phyloP scores from a whole-genome alignment of 1,140 invertebrate species.

The Lepidotrigona ventralis region DNA sequence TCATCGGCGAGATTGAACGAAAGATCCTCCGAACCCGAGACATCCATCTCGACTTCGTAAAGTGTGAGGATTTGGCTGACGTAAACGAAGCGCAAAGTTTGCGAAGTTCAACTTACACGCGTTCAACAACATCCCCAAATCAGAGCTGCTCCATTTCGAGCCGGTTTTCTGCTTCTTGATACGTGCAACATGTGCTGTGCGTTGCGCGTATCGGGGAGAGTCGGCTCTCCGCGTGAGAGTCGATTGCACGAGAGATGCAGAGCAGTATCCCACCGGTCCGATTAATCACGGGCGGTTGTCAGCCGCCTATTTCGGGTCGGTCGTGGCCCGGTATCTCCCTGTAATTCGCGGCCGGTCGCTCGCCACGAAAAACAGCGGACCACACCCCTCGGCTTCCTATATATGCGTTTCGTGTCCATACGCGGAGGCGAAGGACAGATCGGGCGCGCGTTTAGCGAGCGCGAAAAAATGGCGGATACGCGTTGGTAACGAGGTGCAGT shows the following conservation, averaged over 20 bases:
- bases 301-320: constrained; percentile 6
- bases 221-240: not conserved
- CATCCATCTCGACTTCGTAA: too few species aligned
- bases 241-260: not conserved
- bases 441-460: constrained; percentile 26
- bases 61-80: too few species aligned
- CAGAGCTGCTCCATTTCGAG: not conserved
- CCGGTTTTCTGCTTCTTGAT: not conserved
- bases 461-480: constrained; percentile 54
- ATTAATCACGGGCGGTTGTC: constrained; percentile 24
- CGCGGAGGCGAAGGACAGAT: constrained; percentile 6
- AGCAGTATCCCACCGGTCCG: not conserved
- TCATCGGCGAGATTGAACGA: too few species aligned
- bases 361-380: not conserved
- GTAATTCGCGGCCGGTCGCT: constrained; percentile 14
- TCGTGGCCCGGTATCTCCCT: constrained; percentile 4
- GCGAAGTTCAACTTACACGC: not conserved
- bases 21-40: too few species aligned
- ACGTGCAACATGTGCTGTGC: not conserved
- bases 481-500: constrained; percentile 58
- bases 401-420: not conserved
- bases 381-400: constrained; percentile 9
- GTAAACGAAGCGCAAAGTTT: too few species aligned
- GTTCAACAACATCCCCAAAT: not conserved
- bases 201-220: not conserved